Base-by-base conservation (phyloP, 1,140 invertebrate genomes). In the Penaeus japonicus region DNA sequence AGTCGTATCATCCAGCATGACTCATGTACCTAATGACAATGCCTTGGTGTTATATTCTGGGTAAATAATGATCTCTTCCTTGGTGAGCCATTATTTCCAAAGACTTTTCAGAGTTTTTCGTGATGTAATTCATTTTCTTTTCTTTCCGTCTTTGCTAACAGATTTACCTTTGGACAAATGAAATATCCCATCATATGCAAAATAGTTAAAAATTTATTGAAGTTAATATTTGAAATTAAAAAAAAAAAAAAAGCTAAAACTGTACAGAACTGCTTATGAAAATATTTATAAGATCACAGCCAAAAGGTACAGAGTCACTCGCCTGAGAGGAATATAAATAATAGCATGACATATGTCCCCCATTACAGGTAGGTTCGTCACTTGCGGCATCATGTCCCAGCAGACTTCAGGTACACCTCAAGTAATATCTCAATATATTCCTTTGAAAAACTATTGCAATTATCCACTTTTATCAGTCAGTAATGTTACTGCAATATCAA, bases 1-100 rank as follows among this genome's bases (percentile, higher is more conserved):
- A 83, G 80, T 83, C 27, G 80, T 83, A 65, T 83, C 80, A 39
- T 83, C 80, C 80, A 83, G 80, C 54, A 59, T 83, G 80, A 83
- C 80, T 83, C 80, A 83, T 83, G 80, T 83, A 83, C 80, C 80
- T 83, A 83, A 83, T 83, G 80, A 83, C 80, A 83, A 32, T 65
- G 39, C 80, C 80, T 83, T 83, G 39, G 22, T 62, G 62, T 39
- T 30, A 39, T 53, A 79, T 79, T 53, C 5, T 79, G 39, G 54
- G 77, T 53, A 53, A 53, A 53, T 79, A 24, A 83, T 35, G 35
- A 35, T 24, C 47, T 47, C 47, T 47, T 47, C 55, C 54, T 62
- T 39, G 27, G 59, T 83, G 59, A 39, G 59, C 80, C 80, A 83
- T 15, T 53, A 53, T 39, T 53, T 24, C 18, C 32, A 39, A 47